Percentiles rank a stretch among this genome's conserved stretches.
These are phyloP conservation scores for Ivindomyrus marchei DNA, from an alignment of 2,113 vertebrate species.

Conservation along the genomic window DNA sequence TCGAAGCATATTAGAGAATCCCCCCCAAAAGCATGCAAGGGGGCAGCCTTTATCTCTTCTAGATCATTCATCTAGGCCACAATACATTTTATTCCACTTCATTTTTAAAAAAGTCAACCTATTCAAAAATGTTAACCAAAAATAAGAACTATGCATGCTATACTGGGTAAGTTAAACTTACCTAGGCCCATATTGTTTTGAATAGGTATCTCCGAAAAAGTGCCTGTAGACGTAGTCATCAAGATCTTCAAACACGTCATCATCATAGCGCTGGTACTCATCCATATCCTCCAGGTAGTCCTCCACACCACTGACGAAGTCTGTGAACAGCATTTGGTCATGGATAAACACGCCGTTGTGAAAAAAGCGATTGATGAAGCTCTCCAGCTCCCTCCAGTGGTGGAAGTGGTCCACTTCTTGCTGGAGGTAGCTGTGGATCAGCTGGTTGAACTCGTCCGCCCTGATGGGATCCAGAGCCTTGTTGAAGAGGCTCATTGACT, in stretches of 20 bases:
- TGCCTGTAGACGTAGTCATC: conserved; percentile 83
- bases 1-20: background rate
- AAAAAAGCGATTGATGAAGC: conserved; percentile 81
- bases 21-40: background rate
- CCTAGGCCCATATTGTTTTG: conserved; percentile 69
- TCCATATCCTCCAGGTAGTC: conserved; percentile 79
- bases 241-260: conserved; percentile 73
- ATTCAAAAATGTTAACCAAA: background rate
- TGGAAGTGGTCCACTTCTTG: conserved; percentile 77
- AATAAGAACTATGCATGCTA: background rate
- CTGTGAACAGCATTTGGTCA: conserved; percentile 87
- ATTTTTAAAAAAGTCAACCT: background rate
- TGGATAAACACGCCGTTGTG: conserved; percentile 85
- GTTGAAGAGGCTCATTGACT: conserved; percentile 76
- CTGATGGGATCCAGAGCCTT: conserved; percentile 72
- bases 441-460: conserved; percentile 77
- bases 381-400: conserved; percentile 86
- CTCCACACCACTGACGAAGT: conserved; percentile 85
- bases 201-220: conserved; percentile 75
- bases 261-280: conserved; percentile 66
- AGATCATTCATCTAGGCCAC: background rate
- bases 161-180: conserved; percentile 47
- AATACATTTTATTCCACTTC: background rate
- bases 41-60: background rate
- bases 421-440: conserved; percentile 79